Evolutionary conservation across 2,797 vertebrate species (phyloP).

Genomic region (Garrulus glandarius): DNA sequence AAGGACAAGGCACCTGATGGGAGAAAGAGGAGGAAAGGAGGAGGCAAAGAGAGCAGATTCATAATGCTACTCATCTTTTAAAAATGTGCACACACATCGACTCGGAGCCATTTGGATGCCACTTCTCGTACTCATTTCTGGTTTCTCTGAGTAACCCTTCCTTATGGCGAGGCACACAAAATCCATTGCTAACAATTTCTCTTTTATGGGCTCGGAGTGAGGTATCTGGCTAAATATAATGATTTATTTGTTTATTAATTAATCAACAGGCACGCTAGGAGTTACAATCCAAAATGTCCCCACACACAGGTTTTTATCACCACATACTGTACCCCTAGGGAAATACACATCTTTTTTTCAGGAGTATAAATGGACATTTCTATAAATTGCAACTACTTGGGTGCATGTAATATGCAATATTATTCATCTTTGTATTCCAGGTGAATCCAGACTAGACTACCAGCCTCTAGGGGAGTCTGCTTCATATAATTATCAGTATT

Average conservation of each 20-base stretch:
- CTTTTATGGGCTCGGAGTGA: neutral
- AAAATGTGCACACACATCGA: neutral
- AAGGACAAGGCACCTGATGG: conserved; percentile 64
- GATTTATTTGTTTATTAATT: conserved; percentile 55
- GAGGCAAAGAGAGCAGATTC: neutral
- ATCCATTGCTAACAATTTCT: neutral
- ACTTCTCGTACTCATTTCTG: neutral
- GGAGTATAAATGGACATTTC: conserved; percentile 52
- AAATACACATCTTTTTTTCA: conserved; percentile 35
- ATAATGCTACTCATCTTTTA: neutral
- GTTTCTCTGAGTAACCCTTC: neutral
- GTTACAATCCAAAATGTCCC: conserved; percentile 16
- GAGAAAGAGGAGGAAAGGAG: conserved; percentile 28
- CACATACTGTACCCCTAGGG: neutral
- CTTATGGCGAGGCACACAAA: neutral
- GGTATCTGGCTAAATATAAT: conserved; percentile 13
- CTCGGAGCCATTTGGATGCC: neutral
- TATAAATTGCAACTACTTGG: conserved; percentile 61
- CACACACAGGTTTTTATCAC: conserved; percentile 39
- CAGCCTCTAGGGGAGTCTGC: conserved; percentile 66
- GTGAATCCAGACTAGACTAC: conserved; percentile 67
- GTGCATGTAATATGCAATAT: conserved; percentile 62
- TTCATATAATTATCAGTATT: conserved; percentile 73
- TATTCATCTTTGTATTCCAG: conserved; percentile 69
- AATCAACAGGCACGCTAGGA: conserved; percentile 24